A percentile compares a stretch with the other conserved stretches of the same genome.
These are phyloP conservation scores for Melieria picta DNA, from an alignment of 2,888 invertebrate genomes.

Conservation along the genomic window DNA sequence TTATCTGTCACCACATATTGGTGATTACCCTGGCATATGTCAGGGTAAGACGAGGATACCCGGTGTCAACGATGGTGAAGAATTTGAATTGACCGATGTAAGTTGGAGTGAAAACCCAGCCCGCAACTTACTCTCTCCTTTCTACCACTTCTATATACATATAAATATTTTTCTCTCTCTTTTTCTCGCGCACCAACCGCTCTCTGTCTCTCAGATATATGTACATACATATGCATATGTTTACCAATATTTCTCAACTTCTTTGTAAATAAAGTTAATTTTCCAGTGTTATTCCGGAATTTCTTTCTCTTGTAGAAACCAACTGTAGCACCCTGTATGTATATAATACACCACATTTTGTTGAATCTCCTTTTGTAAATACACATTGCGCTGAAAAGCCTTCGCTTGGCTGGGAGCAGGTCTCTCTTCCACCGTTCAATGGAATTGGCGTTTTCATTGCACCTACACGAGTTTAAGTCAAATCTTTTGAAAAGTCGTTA, in stretches of 20 bases:
- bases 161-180: slow-evolving; percentile 40
- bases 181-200: slow-evolving; percentile 37
- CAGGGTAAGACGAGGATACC: slow-evolving; percentile 96
- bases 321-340: slow-evolving; percentile 17
- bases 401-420: slow-evolving; percentile 59
- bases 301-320: slow-evolving; percentile 49
- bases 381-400: slow-evolving; percentile 40
- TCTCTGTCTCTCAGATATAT: slow-evolving; percentile 30
- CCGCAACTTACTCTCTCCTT: slow-evolving; percentile 12
- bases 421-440: slow-evolving; percentile 39
- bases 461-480: slow-evolving; percentile 38
- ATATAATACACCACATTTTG: slow-evolving; percentile 20
- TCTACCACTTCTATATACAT: slow-evolving; percentile 36
- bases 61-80: slow-evolving; percentile 92
- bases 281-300: slow-evolving; percentile 65
- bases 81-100: slow-evolving; percentile 88
- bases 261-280: slow-evolving; percentile 61
- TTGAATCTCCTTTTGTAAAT: slow-evolving; percentile 38
- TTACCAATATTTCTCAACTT: slow-evolving; percentile 24
- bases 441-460: slow-evolving; percentile 44
- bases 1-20: slow-evolving; percentile 84
- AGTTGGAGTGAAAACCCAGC: slow-evolving; percentile 68
- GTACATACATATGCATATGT: slow-evolving; percentile 24
- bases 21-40: slow-evolving; percentile 90
- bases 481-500: slow-evolving; percentile 36